Evolutionary conservation across 2,888 invertebrate species (phyloP), one percentile per base, ranked within the genome.

Genomic region (Himalopsyche anomala): DNA sequence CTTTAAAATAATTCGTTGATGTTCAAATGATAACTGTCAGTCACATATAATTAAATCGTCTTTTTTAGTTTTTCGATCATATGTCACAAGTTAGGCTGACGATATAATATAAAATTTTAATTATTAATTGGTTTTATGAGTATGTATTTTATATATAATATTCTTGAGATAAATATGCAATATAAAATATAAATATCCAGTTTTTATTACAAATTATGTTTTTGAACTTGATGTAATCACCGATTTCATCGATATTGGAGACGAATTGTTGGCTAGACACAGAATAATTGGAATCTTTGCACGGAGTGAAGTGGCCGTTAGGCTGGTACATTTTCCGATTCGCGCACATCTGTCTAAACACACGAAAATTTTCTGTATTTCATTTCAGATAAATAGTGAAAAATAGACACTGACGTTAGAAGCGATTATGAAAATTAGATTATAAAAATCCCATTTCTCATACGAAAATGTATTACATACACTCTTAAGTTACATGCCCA

Each of bases 311-410:
- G 19, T 62, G 51, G 15, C 51, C 2, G 51, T 15, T 8, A 51
- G 62, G n/a, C 62, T 62, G 62, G 62, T 19, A 62, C 8, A 62
- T 62, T 62, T 62, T 62, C 62, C 62, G 8, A 62, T 12, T 11
- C 28, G 15, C 62, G 19, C 62, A 19, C 62, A 62, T 62, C 62
- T 62, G 62, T 62, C 5, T 62, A 62, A 62, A 62, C 62, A 62
- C 9, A 62, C 62, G 62, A 19, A 62, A 62, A 19, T 19, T 62
- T n/a, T 62, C 19, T 62, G 19, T 62, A 19, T 62, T 51, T 15
- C 12, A 51, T 15, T 62, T 6, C 62, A 19, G 62, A 62, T 62
- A 62, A 19, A 19, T 62, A 62, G 11, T 19, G 15, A 62, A 62
- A 62, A 62, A 62, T 62, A 62, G 8, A 19, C 19, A 62, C 19